Conservation (phyloP, 2,888 invertebrate genomes). For the Cryptus viduatorius region DNA sequence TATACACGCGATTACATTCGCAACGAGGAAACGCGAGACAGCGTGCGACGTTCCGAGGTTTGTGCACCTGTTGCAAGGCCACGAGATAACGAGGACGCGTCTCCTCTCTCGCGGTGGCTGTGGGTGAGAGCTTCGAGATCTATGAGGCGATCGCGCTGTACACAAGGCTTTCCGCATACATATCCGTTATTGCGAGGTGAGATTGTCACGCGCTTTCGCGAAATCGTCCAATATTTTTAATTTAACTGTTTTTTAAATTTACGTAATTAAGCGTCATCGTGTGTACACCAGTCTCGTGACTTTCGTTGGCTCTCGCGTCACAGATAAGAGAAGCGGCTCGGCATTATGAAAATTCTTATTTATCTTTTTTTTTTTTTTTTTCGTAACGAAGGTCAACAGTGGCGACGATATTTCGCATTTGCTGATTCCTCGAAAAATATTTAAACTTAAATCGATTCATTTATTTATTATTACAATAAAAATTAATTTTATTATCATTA, state of each 20-base stretch:
- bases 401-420: not conserved
- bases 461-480: no score
- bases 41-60: slow-evolving; percentile 32
- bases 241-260: not conserved
- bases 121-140: not conserved
- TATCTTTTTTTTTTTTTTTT: slow-evolving; percentile 8
- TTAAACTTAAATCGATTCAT: not conserved
- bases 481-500: no score
- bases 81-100: slow-evolving; percentile 48
- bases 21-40: slow-evolving; percentile 18
- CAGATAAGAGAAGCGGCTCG: slow-evolving; percentile 45
- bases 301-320: slow-evolving; percentile 38
- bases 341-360: slow-evolving; percentile 12
- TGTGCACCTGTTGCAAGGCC: slow-evolving; percentile 43
- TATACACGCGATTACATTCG: slow-evolving; percentile 5
- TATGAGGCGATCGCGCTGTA: not conserved
- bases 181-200: slow-evolving; percentile 16
- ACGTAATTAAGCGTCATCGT: not conserved
- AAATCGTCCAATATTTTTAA: not conserved
- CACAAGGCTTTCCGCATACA: slow-evolving; percentile 33
- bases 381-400: not conserved
- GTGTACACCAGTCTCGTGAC: slow-evolving; percentile 49
- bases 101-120: slow-evolving; percentile 4
- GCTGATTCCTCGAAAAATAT: not conserved
- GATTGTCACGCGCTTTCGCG: slow-evolving; percentile 15